Conservation (phyloP, 2,113 vertebrate genomes). For the Trinectes maculatus region DNA sequence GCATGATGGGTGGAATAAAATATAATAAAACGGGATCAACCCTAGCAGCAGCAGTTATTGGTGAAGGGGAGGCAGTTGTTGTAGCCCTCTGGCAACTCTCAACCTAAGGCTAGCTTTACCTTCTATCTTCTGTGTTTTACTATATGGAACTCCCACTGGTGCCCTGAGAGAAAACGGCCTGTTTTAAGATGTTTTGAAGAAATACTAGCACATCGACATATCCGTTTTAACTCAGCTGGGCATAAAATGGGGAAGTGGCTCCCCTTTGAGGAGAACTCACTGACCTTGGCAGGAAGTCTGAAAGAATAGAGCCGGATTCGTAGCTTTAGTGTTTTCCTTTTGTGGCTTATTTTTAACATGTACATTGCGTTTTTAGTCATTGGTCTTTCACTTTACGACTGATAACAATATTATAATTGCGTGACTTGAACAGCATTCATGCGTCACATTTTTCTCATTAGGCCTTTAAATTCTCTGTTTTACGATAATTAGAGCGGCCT, state of each 20-base stretch:
- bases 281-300: constrained; percentile 73
- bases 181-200: constrained; percentile 75
- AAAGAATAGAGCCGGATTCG: constrained; percentile 45
- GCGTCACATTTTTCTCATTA: too few species aligned
- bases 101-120: constrained; percentile 68
- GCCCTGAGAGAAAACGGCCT: constrained; percentile 70
- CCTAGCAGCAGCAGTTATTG: constrained; percentile 62
- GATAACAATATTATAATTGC: too few species aligned
- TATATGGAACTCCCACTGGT: constrained; percentile 71
- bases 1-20: constrained; percentile 77
- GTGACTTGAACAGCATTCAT: too few species aligned
- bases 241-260: constrained; percentile 70
- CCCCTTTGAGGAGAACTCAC: constrained; percentile 62
- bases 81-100: constrained; percentile 68
- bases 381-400: constrained; percentile 29
- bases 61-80: constrained; percentile 60
- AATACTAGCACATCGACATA: constrained; percentile 63
- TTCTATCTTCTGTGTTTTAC: constrained; percentile 64
- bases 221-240: constrained; percentile 72
- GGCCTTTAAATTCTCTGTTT: too few species aligned
- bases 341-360: constrained; percentile 53
- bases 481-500: too few species aligned
- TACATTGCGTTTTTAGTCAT: constrained; percentile 18
- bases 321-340: constrained; percentile 45
- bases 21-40: constrained; percentile 73